Evolutionary conservation across 2,113 vertebrate species (phyloP).

Genomic region (Harpagus bidentatus): DNA sequence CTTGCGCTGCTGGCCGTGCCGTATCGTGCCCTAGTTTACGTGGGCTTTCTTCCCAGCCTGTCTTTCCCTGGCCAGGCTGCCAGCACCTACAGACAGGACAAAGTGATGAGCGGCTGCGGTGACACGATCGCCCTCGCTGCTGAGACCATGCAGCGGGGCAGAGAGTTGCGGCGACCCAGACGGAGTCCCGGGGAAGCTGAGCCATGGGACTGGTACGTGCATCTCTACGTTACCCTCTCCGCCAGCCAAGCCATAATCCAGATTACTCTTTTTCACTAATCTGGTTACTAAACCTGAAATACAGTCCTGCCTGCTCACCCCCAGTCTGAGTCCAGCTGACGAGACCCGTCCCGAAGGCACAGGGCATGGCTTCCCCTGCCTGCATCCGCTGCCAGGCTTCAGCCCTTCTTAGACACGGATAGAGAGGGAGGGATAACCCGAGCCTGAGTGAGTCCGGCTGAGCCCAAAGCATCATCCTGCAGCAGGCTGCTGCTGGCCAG

Average conservation of each 20-base stretch:
- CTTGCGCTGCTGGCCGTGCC: rapidly evolving
- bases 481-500: not conserved
- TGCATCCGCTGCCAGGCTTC: not conserved
- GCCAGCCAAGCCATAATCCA: not conserved
- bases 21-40: not conserved
- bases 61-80: not conserved
- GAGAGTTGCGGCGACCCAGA: rapidly evolving
- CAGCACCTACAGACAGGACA: rapidly evolving
- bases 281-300: not conserved
- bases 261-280: not conserved
- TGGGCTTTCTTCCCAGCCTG: not conserved
- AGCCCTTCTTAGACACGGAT: too few species aligned
- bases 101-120: rapidly evolving
- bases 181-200: not conserved
- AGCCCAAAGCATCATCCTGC: too few species aligned
- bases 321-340: rapidly evolving
- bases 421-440: too few species aligned
- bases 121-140: not conserved
- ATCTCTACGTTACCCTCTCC: not conserved
- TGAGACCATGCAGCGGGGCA: rapidly evolving
- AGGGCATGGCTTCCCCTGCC: not conserved
- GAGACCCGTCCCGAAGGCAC: not conserved
- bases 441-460: not conserved
- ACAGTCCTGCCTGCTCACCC: rapidly evolving
- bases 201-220: rapidly evolving